phyloP scores from a whole-genome alignment of 2,113 vertebrate genomes.

The Microcebus lehilahytsara region DNA sequence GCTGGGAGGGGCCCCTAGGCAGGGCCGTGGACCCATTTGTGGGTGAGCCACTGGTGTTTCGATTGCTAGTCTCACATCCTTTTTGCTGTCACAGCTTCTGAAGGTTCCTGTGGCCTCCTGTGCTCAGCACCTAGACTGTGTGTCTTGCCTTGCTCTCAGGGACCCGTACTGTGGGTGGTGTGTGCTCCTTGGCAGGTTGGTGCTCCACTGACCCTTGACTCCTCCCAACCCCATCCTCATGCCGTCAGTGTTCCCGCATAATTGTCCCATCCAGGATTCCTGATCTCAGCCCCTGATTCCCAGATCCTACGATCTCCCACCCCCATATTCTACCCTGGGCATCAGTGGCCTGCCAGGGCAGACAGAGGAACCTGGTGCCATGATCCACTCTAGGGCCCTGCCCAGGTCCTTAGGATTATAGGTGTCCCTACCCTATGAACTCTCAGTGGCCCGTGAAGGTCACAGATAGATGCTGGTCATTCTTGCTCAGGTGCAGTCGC shows the following conservation, averaged over 20 bases:
- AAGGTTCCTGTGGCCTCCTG: slow-evolving; percentile 95
- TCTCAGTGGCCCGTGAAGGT: background rate
- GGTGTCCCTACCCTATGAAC: background rate
- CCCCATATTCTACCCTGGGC: background rate
- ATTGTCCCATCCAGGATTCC: background rate
- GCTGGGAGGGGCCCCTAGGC: background rate
- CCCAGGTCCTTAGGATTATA: background rate
- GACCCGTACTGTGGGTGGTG: slow-evolving; percentile 99
- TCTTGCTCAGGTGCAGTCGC: slow-evolving; percentile 88
- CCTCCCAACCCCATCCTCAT: background rate
- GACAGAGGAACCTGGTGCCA: background rate
- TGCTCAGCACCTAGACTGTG: slow-evolving; percentile 89
- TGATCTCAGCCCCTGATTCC: background rate
- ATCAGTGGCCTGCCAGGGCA: background rate
- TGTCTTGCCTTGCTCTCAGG: slow-evolving; percentile 90
- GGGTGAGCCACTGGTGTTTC: background rate
- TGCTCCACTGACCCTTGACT: background rate
- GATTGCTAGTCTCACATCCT: background rate
- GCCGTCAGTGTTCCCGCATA: background rate
- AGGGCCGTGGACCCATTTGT: rapidly evolving
- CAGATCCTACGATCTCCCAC: background rate
- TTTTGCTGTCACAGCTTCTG: slow-evolving; percentile 86
- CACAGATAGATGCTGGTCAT: background rate
- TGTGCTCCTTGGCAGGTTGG: slow-evolving; percentile 95
- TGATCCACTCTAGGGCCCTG: background rate